Evolutionary conservation across 2,113 vertebrate genomes (phyloP).

Genomic region (Saguinus imperator): DNA sequence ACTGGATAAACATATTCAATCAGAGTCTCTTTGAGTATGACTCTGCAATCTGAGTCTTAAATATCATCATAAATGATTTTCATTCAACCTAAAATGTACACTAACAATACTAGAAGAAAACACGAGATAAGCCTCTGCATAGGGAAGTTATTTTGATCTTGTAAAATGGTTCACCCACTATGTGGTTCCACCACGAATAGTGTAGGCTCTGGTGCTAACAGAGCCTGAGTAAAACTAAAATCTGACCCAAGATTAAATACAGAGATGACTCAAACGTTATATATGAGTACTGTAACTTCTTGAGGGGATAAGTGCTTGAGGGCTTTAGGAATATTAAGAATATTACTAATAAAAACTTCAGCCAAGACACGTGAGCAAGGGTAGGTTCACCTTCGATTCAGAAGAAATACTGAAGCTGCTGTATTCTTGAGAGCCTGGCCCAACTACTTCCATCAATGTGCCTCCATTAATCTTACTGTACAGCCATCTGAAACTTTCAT

Average conservation of each 20-base stretch:
- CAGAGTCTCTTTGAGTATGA: neutral
- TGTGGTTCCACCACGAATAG: neutral
- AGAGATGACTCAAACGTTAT: neutral
- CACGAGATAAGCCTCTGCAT: neutral
- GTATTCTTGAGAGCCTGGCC: neutral
- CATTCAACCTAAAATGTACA: neutral
- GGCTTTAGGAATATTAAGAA: neutral
- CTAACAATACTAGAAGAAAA: neutral
- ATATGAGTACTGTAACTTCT: neutral
- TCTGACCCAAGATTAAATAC: neutral
- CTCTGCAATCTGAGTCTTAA: neutral
- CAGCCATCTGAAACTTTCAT: neutral
- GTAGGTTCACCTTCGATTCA: neutral
- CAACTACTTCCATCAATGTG: neutral
- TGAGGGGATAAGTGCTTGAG: neutral
- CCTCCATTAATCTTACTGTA: neutral
- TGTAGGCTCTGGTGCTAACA: neutral
- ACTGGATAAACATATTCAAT: neutral
- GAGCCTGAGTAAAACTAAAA: neutral
- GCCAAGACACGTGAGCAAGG: neutral
- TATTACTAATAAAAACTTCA: neutral
- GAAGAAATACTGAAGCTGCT: neutral
- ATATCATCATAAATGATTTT: neutral
- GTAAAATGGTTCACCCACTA: neutral
- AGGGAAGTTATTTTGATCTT: neutral